Evolutionary conservation across 2,888 invertebrate species (phyloP), one percentile per base, ranked within the genome.

Genomic region (Heliothis peltigera): DNA sequence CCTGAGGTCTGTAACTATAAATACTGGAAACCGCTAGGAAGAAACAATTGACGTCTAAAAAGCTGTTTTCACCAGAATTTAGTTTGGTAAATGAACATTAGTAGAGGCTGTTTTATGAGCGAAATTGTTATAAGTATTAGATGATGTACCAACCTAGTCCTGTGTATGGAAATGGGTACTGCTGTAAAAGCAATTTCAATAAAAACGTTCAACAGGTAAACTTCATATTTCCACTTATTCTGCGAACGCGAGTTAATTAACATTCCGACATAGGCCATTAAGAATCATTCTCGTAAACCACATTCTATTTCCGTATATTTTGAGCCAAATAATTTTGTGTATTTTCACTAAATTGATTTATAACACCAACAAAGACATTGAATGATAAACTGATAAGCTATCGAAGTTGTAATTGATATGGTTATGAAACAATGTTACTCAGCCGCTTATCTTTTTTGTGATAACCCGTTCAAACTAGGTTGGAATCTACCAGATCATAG

Each of bases 351-450:
- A 73, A 73, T 64, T 73, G 58, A 73, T 77, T 68, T 73, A 68
- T 53, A 73, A 68, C 64, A 56, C 62, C 56, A 54, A 64, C 62
- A 69, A 49, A 67, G 59, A 77, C 72, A 80, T 62, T 66, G 44
- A 71, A 62, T 65, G 77, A 75, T 79, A 79, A 69, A 44, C 56
- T 60, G 68, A 73, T 70, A 75, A 51, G 49, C 55, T 77, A 81
- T 83, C 80, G 57, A 56, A 58, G 59, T 60, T 72, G 80, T 85
- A 83, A 86, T 85, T 84, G 83, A 84, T 83, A 83, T 72, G 66
- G 76, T 82, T 80, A 79, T 68, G 79, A 80, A 82, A 84, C 71
- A 75, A 79, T 81, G 80, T 80, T 79, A 78, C 74, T 78, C 66
- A 64, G 64, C 44, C 57, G 60, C 51, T 62, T 81, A 80, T 81